Evolutionary conservation across 1,140 invertebrate genomes (phyloP).

Genomic region (Caenorhabditis elegans): DNA sequence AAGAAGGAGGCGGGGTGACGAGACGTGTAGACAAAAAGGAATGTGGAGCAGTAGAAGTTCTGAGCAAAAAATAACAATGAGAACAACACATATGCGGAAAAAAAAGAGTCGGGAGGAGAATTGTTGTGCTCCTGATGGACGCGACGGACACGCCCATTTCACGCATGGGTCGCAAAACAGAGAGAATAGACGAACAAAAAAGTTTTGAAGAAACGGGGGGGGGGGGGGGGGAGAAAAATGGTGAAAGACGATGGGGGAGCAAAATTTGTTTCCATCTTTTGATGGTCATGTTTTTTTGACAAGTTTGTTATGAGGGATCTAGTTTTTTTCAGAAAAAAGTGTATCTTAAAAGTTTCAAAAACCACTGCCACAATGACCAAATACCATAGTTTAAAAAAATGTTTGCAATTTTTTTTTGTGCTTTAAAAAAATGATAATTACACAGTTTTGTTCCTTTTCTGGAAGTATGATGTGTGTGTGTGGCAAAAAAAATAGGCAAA

Average conservation of each 20-base stretch:
- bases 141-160: conserved; percentile 24
- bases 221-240: conserved; percentile 15
- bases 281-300: conserved; percentile 5
- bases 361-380: no score
- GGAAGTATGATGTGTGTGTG: no score
- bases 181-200: conserved; percentile 28
- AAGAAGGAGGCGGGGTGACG: not conserved
- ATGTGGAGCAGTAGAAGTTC: not conserved
- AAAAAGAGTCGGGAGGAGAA: conserved; percentile 15
- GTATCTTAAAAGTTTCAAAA: no score
- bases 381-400: no score
- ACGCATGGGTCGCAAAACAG: conserved; percentile 28
- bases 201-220: not conserved
- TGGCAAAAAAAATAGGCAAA: no score
- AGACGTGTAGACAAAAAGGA: not conserved
- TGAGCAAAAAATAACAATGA: conserved; percentile 29
- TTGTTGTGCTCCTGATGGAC: conserved; percentile 30
- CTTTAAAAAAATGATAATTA: no score
- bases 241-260: not conserved
- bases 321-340: not conserved
- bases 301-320: not conserved
- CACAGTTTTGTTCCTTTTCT: no score
- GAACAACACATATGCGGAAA: conserved; percentile 31
- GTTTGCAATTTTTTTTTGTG: no score
- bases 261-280: conserved; percentile 25